Evolutionary conservation across 2,797 vertebrate species (phyloP).

Genomic region (Coreius guichenoti): DNA sequence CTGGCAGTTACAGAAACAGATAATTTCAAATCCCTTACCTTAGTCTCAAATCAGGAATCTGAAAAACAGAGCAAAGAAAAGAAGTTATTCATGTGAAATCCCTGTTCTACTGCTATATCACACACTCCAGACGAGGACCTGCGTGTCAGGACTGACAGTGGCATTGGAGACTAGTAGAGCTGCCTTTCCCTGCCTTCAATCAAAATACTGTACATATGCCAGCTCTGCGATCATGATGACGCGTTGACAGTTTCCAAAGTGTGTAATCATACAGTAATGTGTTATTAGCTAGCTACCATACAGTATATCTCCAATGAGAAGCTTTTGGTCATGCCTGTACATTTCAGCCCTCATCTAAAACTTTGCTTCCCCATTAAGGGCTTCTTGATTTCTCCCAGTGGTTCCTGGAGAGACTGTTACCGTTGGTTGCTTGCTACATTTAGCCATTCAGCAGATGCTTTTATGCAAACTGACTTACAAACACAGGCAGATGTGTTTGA

Average conservation of each 20-base stretch:
- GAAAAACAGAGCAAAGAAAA: conserved; percentile 20
- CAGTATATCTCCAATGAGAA: too few relatives aligned
- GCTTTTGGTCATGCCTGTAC: too few relatives aligned
- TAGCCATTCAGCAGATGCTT: too few relatives aligned
- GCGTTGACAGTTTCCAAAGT: neutral
- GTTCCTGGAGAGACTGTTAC: too few relatives aligned
- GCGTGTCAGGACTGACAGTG: neutral
- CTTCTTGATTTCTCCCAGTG: too few relatives aligned
- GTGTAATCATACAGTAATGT: neutral
- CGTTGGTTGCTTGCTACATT: too few relatives aligned
- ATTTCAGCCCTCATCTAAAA: too few relatives aligned
- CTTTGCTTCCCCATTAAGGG: too few relatives aligned
- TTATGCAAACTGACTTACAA: too few relatives aligned
- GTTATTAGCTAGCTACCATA: too few relatives aligned
- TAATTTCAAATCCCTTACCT: conserved; percentile 75
- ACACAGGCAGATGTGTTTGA: too few relatives aligned
- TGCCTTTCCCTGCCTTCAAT: neutral
- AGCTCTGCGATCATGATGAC: neutral
- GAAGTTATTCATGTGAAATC: conserved; percentile 15
- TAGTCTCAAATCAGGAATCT: conserved; percentile 76
- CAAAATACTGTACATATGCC: neutral
- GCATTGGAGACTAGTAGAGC: neutral
- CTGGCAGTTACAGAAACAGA: neutral
- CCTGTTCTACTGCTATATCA: neutral
- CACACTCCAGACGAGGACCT: neutral